phyloP scores from a whole-genome alignment of 2,888 invertebrate species.

The Clistopyga incitator region DNA sequence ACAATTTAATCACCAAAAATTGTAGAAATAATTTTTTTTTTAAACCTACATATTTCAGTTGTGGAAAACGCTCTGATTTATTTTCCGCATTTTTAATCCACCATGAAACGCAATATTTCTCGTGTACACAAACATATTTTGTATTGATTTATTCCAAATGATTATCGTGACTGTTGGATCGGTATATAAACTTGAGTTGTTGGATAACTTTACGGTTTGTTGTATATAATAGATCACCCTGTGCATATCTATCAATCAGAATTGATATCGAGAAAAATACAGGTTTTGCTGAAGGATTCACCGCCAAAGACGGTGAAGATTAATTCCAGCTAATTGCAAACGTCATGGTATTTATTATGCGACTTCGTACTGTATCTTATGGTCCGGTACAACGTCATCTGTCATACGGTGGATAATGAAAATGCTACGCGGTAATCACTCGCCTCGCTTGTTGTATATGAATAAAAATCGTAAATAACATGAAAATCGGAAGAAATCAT shows the following conservation, averaged over 20 bases:
- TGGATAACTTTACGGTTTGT: slow-evolving; percentile 3
- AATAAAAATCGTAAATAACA: slow-evolving; percentile 36
- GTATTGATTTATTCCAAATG: slow-evolving; percentile 4
- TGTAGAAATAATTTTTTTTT: too few relatives aligned
- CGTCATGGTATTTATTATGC: neutral
- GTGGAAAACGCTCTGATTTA: neutral
- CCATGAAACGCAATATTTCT: neutral
- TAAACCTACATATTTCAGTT: neutral
- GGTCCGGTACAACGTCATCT: neutral
- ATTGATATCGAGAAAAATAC: slow-evolving; percentile 7
- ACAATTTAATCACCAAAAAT: too few relatives aligned
- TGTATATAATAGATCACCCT: neutral
- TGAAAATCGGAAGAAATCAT: slow-evolving; percentile 21
- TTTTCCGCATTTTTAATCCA: neutral
- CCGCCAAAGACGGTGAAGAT: slow-evolving; percentile 29
- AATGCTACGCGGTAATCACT: slow-evolving; percentile 47
- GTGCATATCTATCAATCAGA: slow-evolving; percentile 1
- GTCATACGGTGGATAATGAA: slow-evolving; percentile 44
- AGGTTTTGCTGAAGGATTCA: slow-evolving; percentile 35
- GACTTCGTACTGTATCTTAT: neutral
- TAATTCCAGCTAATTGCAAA: slow-evolving; percentile 4
- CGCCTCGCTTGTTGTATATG: neutral
- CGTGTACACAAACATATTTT: neutral
- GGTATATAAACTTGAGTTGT: neutral
- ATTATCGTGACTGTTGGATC: neutral